A percentile compares a stretch with the other conserved stretches of the same genome.
These are phyloP conservation scores for Agonopterix heracliana DNA, from an alignment of 2,888 invertebrate genomes.

Conservation along the genomic window DNA sequence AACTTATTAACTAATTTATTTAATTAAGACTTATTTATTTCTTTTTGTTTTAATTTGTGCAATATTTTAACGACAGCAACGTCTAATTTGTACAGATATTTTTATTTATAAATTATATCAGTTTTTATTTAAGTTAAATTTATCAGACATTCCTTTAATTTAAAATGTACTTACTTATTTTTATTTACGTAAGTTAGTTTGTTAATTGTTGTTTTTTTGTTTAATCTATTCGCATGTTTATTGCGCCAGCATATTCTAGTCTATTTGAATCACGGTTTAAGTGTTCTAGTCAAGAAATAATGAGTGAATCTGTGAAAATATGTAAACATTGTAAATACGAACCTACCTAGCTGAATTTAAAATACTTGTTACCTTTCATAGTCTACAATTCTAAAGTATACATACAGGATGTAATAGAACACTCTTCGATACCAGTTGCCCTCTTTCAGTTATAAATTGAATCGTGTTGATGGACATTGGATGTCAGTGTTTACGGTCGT, in stretches of 20 bases:
- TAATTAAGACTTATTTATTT: conserved; percentile 4
- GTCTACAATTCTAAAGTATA: conserved; percentile 16
- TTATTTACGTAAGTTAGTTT: conserved; percentile 19
- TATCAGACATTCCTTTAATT: conserved; percentile 40
- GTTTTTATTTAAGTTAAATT: conserved; percentile 8
- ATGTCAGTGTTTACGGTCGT: no score
- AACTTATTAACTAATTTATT: conserved; percentile 23
- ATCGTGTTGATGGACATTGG: no score
- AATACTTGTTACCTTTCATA: conserved; percentile 28
- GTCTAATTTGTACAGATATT: conserved; percentile 24
- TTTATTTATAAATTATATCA: not conserved
- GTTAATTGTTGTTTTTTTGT: conserved; percentile 43
- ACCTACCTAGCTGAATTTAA: conserved; percentile 30
- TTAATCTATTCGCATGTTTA: conserved; percentile 34
- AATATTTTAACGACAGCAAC: conserved; percentile 18
- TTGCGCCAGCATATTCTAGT: conserved; percentile 40
- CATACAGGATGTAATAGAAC: no score
- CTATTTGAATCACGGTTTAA: conserved; percentile 29
- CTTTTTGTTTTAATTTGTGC: conserved; percentile 9
- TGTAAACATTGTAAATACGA: conserved; percentile 13
- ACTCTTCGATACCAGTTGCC: no score
- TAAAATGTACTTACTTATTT: conserved; percentile 14
- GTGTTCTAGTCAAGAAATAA: conserved; percentile 33
- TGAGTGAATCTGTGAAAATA: not conserved
- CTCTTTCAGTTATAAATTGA: no score